Evolutionary conservation across 2,797 vertebrate species (phyloP).

Genomic region (Channa striata): DNA sequence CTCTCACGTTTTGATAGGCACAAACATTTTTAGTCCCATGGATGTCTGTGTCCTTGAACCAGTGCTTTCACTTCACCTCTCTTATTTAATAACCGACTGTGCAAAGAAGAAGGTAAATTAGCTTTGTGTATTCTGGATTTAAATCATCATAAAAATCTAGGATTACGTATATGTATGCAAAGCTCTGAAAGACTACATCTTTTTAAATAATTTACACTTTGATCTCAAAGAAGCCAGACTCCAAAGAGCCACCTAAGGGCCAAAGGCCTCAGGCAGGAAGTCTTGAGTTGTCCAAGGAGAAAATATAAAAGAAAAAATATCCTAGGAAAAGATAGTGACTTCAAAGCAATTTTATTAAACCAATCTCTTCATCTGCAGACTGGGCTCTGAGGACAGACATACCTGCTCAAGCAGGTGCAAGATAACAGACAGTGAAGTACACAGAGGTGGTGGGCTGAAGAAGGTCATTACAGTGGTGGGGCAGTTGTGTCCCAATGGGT

Average conservation of each 20-base stretch:
- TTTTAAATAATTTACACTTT: conserved; percentile 56
- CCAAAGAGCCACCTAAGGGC: conserved; percentile 52
- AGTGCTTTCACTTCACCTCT: background rate
- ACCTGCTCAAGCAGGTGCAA: conserved; percentile 46
- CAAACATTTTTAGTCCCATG: conserved; percentile 41
- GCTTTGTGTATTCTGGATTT: background rate
- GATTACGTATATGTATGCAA: conserved; percentile 3
- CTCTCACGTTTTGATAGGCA: conserved; percentile 53
- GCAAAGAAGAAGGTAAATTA: background rate
- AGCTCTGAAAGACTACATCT: conserved; percentile 11
- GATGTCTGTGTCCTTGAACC: conserved; percentile 46
- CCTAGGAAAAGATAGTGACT: conserved; percentile 50
- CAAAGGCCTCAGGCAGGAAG: conserved; percentile 55
- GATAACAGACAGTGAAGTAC: conserved; percentile 5
- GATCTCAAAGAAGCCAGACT: conserved; percentile 30
- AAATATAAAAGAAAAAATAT: conserved; percentile 60
- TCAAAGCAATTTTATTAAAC: conserved; percentile 79
- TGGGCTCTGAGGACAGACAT: conserved; percentile 49
- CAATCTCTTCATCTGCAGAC: conserved; percentile 62
- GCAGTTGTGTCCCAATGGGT: too few species aligned
- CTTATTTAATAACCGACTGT: conserved; percentile 13
- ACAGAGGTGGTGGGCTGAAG: conserved; percentile 27
- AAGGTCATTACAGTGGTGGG: conserved; percentile 4
- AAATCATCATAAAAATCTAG: background rate
- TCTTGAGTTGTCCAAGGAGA: conserved; percentile 64